Evolutionary conservation across 2,113 vertebrate genomes (phyloP), one percentile per base, ranked within the genome.

Genomic region (Cromileptes altivelis): DNA sequence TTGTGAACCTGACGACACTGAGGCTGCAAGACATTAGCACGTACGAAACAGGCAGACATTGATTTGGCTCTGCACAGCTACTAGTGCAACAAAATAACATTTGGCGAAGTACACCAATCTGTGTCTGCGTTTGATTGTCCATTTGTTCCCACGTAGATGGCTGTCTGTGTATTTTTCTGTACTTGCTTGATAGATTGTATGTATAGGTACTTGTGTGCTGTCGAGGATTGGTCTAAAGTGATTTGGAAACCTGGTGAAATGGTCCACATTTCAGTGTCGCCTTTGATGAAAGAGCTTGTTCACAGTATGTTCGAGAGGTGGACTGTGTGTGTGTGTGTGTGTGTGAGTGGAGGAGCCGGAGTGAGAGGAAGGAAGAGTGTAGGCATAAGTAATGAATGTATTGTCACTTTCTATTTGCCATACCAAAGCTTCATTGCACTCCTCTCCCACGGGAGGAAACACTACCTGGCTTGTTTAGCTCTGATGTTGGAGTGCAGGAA

Each of bases 351-450:
- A 12, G 37, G 52, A 2, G 65, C 53, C 1, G 4, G 58, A 58
- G 56, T n/a, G 30, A 73, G 60, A 79, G 63, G 47, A 67, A 74
- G 69, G 58, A 78, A 85, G 63, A 53, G 27, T 71, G 83, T 77
- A 63, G 81, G 81, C 84, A 87, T 83, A 83, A 89, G 87, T 89
- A 94, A 94, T 92, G 76, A 89, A 88, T 88, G 70, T 78, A 81
- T 89, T 92, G 91, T 92, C 93, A 86, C 86, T 89, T 92, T 86
- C 68, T 82, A 86, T 93, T 94, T 92, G 70, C 75, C 21, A 6
- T n/a, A 47, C 82, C 56, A 49, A 81, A 86, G 89, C 81, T 50
- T 77, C 80, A 53, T 53, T 61, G 79, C 58, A 12, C 64, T 58
- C n/a, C 0, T 68, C 7, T 87, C 89, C 82, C 63, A 23, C 0